Evolutionary conservation across 1,140 invertebrate genomes (phyloP), one percentile per base, ranked within the genome.

Genomic region (Megathymus violae): DNA sequence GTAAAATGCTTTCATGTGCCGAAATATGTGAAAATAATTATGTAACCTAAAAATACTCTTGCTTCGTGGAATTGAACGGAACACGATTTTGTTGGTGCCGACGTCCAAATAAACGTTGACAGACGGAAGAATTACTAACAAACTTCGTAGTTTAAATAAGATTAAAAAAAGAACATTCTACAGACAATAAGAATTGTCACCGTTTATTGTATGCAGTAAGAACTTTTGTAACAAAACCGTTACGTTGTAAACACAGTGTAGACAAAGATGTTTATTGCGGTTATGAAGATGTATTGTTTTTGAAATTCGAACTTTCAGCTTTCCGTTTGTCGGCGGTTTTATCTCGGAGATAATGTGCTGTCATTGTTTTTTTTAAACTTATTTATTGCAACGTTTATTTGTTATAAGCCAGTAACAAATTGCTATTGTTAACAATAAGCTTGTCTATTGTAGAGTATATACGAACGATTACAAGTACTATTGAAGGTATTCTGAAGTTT

Each of bases 251-350:
- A n/a, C n/a, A n/a, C n/a, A 36, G 15, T 16, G 1, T 14, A 40
- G 50, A 71, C 46, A 54, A 52, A 67, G 54, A 62, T 58, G 19
- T 79, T 79, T 79, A 79, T 77, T 77, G 78, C 72, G 68, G 76
- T 77, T 69, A 70, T 73, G 68, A 72, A 36, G 25, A 47, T n/a
- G 15, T 22, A 47, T 59, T 58, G 46, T 59, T 41, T 63, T 47
- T 65, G 44, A 63, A 65, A 60, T 41, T 58, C 15, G 34, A 34
- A 66, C 63, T 15, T 60, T 44, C 47, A 68, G 58, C 19, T 44
- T 22, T 44, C 1, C 22, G 38, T 25, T 44, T 46, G 62, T 51
- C 46, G 38, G 36, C 4, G 22, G 44, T 17, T 46, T 16, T 13
- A n/a, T 9, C 27, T 54, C 48, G 16, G 15, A 9, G 22, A 54